A percentile compares a stretch with the other conserved stretches of the same genome.
phyloP scores from a whole-genome alignment of 2,888 invertebrate genomes.

The Xylocampa areola region DNA sequence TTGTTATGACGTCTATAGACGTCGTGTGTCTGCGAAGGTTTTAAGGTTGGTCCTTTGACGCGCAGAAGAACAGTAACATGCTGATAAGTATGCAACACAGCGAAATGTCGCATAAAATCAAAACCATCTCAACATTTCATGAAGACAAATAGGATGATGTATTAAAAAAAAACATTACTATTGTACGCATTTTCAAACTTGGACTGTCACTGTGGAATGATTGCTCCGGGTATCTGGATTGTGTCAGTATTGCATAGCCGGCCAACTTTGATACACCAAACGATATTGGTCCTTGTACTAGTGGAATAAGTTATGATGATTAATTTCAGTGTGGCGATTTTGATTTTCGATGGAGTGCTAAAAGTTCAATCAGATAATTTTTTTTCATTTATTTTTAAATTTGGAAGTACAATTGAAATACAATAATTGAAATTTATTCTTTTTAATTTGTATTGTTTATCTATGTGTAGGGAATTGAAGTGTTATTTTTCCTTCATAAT shows the following conservation, averaged over 20 bases:
- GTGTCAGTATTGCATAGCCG: background rate
- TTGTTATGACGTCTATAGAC: too few relatives aligned
- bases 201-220: background rate
- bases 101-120: background rate
- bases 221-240: background rate
- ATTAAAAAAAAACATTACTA: constrained; percentile 6
- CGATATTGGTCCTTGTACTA: background rate
- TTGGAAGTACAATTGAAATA: background rate
- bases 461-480: background rate
- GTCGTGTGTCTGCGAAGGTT: too few relatives aligned
- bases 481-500: too few relatives aligned
- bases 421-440: background rate
- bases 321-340: background rate
- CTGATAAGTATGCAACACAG: too few relatives aligned
- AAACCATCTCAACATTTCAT: too few relatives aligned
- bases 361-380: background rate
- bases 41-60: too few relatives aligned
- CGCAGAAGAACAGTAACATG: too few relatives aligned
- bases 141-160: background rate
- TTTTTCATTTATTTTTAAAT: background rate
- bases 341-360: background rate
- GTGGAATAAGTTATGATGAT: background rate
- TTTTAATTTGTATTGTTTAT: background rate
- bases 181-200: constrained; percentile 3
- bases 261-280: background rate